Evolutionary conservation across 2,797 vertebrate genomes (phyloP), one percentile per base, ranked within the genome.

Genomic region (Anas georgica): DNA sequence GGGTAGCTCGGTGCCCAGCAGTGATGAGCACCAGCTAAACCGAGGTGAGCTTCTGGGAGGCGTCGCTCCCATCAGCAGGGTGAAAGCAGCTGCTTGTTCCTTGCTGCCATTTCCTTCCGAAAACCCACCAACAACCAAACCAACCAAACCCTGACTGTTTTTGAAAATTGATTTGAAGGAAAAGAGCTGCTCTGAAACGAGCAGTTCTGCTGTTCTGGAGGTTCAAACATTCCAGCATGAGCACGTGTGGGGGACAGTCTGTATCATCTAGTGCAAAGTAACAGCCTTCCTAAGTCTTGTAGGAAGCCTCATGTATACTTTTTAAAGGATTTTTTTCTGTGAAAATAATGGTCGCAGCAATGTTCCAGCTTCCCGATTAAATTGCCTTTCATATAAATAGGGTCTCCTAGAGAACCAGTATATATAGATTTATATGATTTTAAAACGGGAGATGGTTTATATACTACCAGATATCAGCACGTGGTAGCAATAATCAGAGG

Each of bases 401-500:
- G 33, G 14, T 83, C 50, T 90, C 66, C 58, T 90, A 67, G 12
- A 7, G 39, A 86, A 90, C 75, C 45, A 83, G 90, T 58, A 88
- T 87, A 87, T 89, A 91, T 94, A 31, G 20, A 66, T 86, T 91
- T 94, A 80, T 86, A 20, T 73, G 70, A 70, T 87, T 73, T 91
- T 90, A 94, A 86, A 79, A 28, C 17, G 37, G 77, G 87, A 85
- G 84, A 28, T 66, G 41, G 17, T 78, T 48, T 86, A 41, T 78
- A 56, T 78, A 41, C 84, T 81, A 83, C 93, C 69, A 93, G 74
- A 85, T 87, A 93, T 41, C 90, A 83, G 88, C 94, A 94, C 74
- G 15, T 83, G 86, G 90, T 83, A 64, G 82, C 68, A 70, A 93
- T 88, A 91, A 94, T 45, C 92, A 96, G 91, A 81, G 95, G 58